Evolutionary conservation across 2,113 vertebrate species (phyloP).

Genomic region (Anseranas semipalmata): DNA sequence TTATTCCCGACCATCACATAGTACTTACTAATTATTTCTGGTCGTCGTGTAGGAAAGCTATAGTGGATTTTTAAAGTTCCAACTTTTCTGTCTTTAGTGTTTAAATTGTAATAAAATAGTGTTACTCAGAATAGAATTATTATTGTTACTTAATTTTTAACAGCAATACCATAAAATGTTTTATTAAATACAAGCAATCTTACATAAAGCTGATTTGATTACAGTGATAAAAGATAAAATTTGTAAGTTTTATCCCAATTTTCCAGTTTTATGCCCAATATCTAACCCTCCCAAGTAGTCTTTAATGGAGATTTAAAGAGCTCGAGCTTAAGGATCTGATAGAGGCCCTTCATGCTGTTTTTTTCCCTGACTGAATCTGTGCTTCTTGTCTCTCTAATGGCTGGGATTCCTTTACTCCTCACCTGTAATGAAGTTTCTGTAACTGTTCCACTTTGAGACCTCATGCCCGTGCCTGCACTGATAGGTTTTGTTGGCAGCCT

Average conservation of each 20-base stretch:
- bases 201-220: not conserved
- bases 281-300: not conserved
- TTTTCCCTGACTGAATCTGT: not conserved
- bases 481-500: slow-evolving; percentile 31
- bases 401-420: not conserved
- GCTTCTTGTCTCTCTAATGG: slow-evolving; percentile 1
- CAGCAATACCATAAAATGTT: not conserved
- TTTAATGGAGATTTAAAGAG: slow-evolving; percentile 3
- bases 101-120: slow-evolving; percentile 35
- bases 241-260: not conserved
- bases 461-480: not conserved
- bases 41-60: not conserved
- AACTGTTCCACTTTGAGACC: slow-evolving; percentile 10
- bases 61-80: slow-evolving; percentile 39
- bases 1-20: not conserved
- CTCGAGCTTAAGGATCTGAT: not conserved
- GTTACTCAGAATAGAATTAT: not conserved
- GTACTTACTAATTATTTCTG: not conserved
- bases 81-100: slow-evolving; percentile 21
- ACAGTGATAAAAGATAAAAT: not conserved
- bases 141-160: slow-evolving; percentile 37
- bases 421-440: slow-evolving; percentile 21
- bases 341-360: not conserved
- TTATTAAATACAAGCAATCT: not conserved
- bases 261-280: not conserved